Base-by-base conservation (phyloP, 1,140 invertebrate genomes). In the Semibalanus balanoides region DNA sequence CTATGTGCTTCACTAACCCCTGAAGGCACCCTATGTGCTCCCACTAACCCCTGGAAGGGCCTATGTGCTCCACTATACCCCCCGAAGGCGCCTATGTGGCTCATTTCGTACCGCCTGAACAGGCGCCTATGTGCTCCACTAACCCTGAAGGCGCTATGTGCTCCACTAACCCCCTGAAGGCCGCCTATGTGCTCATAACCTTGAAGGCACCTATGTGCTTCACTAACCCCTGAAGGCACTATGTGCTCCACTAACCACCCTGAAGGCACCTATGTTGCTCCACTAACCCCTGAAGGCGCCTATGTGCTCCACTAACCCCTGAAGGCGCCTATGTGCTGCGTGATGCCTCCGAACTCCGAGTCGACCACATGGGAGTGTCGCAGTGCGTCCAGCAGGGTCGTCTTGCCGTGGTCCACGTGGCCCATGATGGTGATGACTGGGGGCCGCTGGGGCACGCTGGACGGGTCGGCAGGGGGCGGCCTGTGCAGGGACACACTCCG, bases 391-490 rank as follows among this genome's bases (percentile, higher is more conserved):
- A 99, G 84, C 5, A 99, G 86, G 5, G 97, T 99, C 7, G 98
- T 99, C 88, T 99, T 99, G 0, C 97, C 97, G 86, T 99, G 97
- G 88, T 99, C 97, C 1, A 99, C 96, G 85, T 99, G 97, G 0
- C 97, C 97, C 97, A 99, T 99, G 27, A 99, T 94, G 7, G 97
- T 97, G 0, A 99, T 95, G 1, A 99, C 91, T 0, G 96, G 95
- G 31, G 92, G 90, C 31, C 95, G 86, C 17, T 85, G 85, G 71
- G 88, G 87, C 22, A 95, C 83, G 25, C 87, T 82, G 64, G 86
- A 84, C 0, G 87, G 83, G 35, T 89, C 84, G 28, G 91, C 86
- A 0, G 91, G 88, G 0, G 89, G 88, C 73, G 88, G 81, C 73
- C 69, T 30, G 31, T 76, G 69, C 70, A 71, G 29, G 72, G 35